phyloP scores from a whole-genome alignment of 1,140 invertebrate genomes.

The Euglossa dilemma region DNA sequence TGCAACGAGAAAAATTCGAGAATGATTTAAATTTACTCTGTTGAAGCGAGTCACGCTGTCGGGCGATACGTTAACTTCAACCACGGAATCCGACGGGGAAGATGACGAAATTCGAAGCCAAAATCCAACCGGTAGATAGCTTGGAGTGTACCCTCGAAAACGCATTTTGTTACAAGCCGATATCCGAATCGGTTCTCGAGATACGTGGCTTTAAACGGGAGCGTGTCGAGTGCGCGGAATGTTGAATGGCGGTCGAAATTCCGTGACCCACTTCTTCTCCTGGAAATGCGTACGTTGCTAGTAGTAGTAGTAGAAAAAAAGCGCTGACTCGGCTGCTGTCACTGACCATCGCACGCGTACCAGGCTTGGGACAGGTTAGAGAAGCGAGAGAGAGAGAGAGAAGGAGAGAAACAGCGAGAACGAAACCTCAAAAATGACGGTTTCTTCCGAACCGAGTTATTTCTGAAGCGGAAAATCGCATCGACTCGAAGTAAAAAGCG shows the following conservation, averaged over 20 bases:
- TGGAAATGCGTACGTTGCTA: neutral
- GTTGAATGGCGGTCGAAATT: neutral
- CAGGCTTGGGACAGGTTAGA: neutral
- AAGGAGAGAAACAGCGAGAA: neutral
- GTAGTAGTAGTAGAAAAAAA: neutral
- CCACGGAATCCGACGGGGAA: neutral
- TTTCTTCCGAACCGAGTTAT: neutral
- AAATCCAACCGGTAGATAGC: neutral
- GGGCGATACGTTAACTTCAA: neutral
- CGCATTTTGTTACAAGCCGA: slow-evolving; percentile 10
- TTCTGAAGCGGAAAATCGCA: neutral
- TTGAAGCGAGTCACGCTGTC: neutral
- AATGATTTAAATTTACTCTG: too few species aligned
- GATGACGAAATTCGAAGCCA: neutral
- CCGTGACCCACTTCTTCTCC: neutral
- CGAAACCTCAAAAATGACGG: neutral
- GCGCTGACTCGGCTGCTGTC: neutral
- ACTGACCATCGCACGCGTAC: neutral
- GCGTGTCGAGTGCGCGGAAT: neutral
- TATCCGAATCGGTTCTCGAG: slow-evolving; percentile 10
- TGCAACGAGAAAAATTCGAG: too few species aligned
- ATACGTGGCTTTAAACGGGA: neutral
- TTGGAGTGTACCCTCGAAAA: neutral
- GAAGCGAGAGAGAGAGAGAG: neutral
- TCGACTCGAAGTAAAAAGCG: neutral